These are phyloP conservation scores for Crepidodera aurea DNA, from an alignment of 2,888 invertebrate species.

Conservation along the genomic window DNA sequence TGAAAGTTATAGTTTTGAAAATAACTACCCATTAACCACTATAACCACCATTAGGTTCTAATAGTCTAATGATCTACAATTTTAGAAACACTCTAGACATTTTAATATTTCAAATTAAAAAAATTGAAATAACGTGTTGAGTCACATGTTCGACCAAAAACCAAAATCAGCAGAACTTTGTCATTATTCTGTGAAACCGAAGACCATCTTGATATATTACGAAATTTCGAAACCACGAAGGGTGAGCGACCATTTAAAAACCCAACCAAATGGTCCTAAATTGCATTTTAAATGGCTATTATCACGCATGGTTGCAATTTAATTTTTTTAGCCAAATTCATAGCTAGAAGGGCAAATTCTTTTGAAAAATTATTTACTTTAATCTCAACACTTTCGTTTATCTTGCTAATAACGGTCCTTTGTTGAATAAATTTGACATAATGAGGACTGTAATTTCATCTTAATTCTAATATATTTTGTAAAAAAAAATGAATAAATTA, in stretches of 20 bases:
- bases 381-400: constrained; percentile 28
- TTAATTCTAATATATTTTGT: too few species aligned
- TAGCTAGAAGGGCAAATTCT: constrained; percentile 12
- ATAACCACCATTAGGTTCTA: constrained; percentile 4
- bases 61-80: background rate
- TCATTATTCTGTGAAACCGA: constrained; percentile 25
- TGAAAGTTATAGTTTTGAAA: background rate
- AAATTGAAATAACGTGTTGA: background rate
- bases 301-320: constrained; percentile 38
- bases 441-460: constrained; percentile 20
- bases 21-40: background rate
- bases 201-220: constrained; percentile 12
- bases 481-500: too few species aligned
- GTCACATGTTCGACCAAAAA: constrained; percentile 21
- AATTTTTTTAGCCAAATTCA: constrained; percentile 1
- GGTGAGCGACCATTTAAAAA: constrained; percentile 37
- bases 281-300: constrained; percentile 30
- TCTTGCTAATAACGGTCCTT: constrained; percentile 6
- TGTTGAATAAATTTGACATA: constrained; percentile 21
- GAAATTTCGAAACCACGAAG: constrained; percentile 25
- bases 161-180: constrained; percentile 19
- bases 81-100: background rate
- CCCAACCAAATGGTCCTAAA: constrained; percentile 31
- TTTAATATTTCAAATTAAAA: background rate
- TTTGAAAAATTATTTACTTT: background rate